Evolutionary conservation across 2,113 vertebrate species (phyloP).

Genomic region (Poicephalus meyeri): DNA sequence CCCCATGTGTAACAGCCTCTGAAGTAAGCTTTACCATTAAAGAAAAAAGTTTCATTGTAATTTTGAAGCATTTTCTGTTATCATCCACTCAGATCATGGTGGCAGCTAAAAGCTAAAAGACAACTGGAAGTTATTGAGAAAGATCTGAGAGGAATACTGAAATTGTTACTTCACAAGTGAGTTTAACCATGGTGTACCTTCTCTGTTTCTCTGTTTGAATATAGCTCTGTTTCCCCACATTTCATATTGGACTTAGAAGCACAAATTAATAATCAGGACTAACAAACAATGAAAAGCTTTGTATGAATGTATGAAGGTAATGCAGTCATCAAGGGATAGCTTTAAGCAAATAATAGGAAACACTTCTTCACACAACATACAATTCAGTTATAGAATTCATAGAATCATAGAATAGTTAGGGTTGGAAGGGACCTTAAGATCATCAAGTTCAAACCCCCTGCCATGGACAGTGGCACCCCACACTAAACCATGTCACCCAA

Average conservation of each 20-base stretch:
- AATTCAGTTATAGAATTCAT: not conserved
- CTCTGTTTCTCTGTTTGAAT: not conserved
- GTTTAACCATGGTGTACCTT: not conserved
- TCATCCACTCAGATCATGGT: not conserved
- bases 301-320: not conserved
- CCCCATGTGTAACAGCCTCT: not conserved
- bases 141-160: not conserved
- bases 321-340: not conserved
- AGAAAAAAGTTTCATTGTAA: not conserved
- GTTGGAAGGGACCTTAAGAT: too few species aligned
- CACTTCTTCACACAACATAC: not conserved
- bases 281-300: not conserved
- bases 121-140: not conserved
- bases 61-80: not conserved
- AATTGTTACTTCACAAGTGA: not conserved
- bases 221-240: not conserved
- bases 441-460: too few species aligned
- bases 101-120: not conserved
- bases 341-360: not conserved
- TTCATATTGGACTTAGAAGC: not conserved
- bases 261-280: not conserved
- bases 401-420: too few species aligned
- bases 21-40: not conserved
- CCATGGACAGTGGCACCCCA: too few species aligned
- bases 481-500: too few species aligned